Conservation (phyloP, 2,113 vertebrate genomes). For the Microcebus lehilahytsara region DNA sequence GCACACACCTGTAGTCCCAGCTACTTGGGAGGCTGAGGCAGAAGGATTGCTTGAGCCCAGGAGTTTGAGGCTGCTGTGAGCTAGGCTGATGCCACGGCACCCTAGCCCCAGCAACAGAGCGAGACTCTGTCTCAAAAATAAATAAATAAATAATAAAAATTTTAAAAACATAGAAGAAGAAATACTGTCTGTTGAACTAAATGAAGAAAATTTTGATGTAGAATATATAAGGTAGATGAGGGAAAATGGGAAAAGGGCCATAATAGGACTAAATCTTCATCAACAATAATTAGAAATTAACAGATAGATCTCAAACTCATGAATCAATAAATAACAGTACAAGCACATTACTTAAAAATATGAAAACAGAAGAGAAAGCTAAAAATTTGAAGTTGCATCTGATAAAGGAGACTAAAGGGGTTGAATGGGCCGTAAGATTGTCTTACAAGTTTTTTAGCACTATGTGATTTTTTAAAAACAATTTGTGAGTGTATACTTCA, state of each 20-base stretch:
- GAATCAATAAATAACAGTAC: background rate
- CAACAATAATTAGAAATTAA: background rate
- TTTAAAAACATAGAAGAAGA: too few relatives aligned
- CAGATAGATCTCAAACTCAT: background rate
- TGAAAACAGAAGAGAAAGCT: background rate
- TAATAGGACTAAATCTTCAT: background rate
- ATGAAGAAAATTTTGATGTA: background rate
- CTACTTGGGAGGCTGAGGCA: background rate
- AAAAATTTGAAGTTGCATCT: background rate
- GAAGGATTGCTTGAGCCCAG: background rate
- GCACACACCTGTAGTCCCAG: background rate
- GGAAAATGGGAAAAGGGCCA: background rate
- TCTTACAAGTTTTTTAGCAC: background rate
- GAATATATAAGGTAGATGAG: background rate
- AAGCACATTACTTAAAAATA: background rate
- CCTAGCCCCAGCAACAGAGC: background rate
- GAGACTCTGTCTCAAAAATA: background rate
- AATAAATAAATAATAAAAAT: background rate
- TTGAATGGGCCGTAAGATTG: background rate
- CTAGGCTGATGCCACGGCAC: background rate
- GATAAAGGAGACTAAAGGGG: background rate
- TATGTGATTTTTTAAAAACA: background rate
- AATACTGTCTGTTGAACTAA: too few relatives aligned
- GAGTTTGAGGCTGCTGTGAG: background rate
- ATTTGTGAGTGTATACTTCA: background rate